Evolutionary conservation across 2,113 vertebrate species (phyloP).

Genomic region (Cyphomyrus plagiostoma): DNA sequence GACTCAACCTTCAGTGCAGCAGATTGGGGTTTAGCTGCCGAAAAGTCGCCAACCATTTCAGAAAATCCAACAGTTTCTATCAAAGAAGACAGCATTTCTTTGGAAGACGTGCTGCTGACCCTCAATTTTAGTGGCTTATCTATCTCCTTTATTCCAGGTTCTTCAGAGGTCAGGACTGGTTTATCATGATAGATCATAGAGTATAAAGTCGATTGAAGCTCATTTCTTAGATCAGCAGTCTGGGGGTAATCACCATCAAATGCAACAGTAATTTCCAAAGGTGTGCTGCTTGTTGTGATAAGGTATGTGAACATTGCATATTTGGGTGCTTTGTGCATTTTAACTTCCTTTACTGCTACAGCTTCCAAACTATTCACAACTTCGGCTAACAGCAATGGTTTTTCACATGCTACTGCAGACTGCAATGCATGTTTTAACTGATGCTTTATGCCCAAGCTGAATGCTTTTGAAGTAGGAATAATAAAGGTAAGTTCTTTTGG

Average conservation of each 20-base stretch:
- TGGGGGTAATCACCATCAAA: constrained; percentile 69
- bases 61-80: constrained; percentile 45
- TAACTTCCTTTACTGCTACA: constrained; percentile 59
- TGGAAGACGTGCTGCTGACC: constrained; percentile 31
- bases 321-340: constrained; percentile 58
- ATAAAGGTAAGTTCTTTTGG: constrained; percentile 62
- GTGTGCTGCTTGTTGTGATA: constrained; percentile 58
- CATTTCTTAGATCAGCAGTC: constrained; percentile 60
- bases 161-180: constrained; percentile 58
- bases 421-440: constrained; percentile 67
- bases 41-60: constrained; percentile 44
- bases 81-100: constrained; percentile 43
- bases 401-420: constrained; percentile 65
- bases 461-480: constrained; percentile 51
- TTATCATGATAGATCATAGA: constrained; percentile 71
- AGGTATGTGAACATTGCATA: constrained; percentile 59
- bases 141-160: constrained; percentile 36
- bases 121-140: constrained; percentile 36
- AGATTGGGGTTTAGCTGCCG: constrained; percentile 37
- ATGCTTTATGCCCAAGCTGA: constrained; percentile 52
- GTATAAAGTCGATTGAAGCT: constrained; percentile 67
- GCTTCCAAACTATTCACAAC: constrained; percentile 58
- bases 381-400: constrained; percentile 64
- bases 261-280: constrained; percentile 65
- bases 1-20: constrained; percentile 47